A percentile compares a stretch with the other conserved stretches of the same genome.
Conservation (phyloP, 1,140 invertebrate species). For the Sminthurides bifidus region DNA sequence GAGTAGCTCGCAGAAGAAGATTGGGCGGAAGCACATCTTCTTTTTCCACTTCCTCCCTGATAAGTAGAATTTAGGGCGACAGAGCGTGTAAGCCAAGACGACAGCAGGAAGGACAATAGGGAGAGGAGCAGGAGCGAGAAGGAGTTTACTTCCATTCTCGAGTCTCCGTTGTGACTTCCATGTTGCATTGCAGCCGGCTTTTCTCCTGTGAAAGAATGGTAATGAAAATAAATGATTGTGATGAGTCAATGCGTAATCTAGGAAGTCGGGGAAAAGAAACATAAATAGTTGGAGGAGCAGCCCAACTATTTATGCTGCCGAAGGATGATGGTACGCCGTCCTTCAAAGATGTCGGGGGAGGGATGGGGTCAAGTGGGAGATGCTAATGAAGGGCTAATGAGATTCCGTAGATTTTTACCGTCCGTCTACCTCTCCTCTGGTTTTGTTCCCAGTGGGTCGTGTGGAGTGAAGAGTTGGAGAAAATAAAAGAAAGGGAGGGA, state of each 20-base stretch:
- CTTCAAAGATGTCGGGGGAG: too few species aligned
- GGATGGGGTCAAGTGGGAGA: too few species aligned
- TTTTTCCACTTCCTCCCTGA: neutral
- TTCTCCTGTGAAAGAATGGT: conserved; percentile 34
- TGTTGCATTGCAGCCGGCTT: conserved; percentile 36
- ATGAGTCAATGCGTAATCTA: neutral
- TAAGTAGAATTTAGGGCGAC: neutral
- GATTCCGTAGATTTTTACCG: too few species aligned
- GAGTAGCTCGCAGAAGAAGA: neutral
- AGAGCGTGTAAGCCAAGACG: conserved; percentile 17
- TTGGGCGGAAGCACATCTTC: neutral
- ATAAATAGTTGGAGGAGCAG: too few species aligned
- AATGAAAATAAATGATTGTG: conserved; percentile 23
- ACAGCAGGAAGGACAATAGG: conserved; percentile 17
- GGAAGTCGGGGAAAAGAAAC: too few species aligned
- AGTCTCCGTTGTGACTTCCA: conserved; percentile 22
- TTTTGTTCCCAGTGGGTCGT: too few species aligned
- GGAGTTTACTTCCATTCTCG: conserved; percentile 8
- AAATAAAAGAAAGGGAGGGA: too few species aligned
- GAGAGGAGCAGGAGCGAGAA: conserved; percentile 17
- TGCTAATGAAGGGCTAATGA: too few species aligned
- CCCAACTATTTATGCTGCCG: too few species aligned
- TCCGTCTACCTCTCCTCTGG: too few species aligned
- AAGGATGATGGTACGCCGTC: too few species aligned
- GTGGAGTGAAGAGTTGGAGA: too few species aligned